Evolutionary conservation across 2,797 vertebrate genomes (phyloP), one percentile per base, ranked within the genome.

Genomic region (Eospalax fontanierii): DNA sequence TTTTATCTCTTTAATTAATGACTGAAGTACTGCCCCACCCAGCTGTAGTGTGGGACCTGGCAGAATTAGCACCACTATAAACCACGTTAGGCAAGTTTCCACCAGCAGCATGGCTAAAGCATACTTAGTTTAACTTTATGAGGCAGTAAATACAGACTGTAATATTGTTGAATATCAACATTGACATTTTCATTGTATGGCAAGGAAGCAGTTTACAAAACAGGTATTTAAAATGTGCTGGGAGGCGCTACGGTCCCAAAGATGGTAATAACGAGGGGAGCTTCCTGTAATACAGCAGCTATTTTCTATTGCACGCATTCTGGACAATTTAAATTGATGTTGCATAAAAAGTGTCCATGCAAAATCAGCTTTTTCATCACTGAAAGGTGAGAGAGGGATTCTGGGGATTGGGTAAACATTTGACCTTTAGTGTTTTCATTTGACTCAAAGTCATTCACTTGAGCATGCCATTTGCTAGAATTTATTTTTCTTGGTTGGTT

Each of bases 51-150:
- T 81, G 63, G 93, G 81, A 90, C 70, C 82, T 40, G 75, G 59
- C 35, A 93, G 93, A 96, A 98, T 95, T 97, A 97, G 88, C 93
- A 89, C 82, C 24, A 71, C 43, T 80, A 46, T 97, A 97, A 98
- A 96, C 88, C 88, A 85, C 93, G n/a, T n/a, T 95, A 96, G 97
- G 79, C 78, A 94, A 95, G 89, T 87, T 91, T 93, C 57, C 89
- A 79, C 96, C 74, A 95, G 93, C 75, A 95, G 84, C 79, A 84
- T 24, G 66, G 91, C 21, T 96, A 97, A 97, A 79, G 78, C 46
- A 85, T 63, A 96, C 95, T 90, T 95, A 97, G 87, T 96, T 97
- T 96, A 94, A 93, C 76, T 98, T 98, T 97, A 97, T 30, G 93
- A 95, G 94, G 63, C 91, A 94, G 95, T 97, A 98, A 98, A 95